These are phyloP conservation scores for Epizoanthus illoricatus DNA, from an alignment of 92 coral and sea anemone species.

Conservation along the genomic window DNA sequence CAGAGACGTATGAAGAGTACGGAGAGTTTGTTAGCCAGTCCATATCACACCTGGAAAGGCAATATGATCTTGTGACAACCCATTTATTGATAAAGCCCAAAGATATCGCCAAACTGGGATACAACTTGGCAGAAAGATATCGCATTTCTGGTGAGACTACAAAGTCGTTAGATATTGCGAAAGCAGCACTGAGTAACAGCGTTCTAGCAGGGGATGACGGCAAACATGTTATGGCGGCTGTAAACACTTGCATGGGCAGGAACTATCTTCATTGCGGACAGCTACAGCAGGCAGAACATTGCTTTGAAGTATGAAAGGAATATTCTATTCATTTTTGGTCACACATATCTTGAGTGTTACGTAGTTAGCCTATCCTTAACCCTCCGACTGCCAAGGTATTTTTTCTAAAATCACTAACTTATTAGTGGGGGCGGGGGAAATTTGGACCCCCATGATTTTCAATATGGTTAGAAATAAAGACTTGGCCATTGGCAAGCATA, in stretches of 20 bases:
- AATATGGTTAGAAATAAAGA: too few relatives aligned
- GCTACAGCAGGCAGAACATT: slow-evolving; percentile 8
- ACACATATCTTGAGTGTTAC: too few relatives aligned
- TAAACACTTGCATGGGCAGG: slow-evolving; percentile 8
- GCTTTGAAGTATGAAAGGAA: slow-evolving; percentile 2
- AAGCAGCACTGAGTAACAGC: neutral
- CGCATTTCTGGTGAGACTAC: neutral
- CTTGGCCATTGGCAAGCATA: too few relatives aligned
- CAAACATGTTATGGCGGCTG: neutral
- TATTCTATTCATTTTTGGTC: too few relatives aligned
- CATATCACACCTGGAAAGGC: neutral
- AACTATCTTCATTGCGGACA: slow-evolving; percentile 14
- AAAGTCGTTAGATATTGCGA: slow-evolving; percentile 4
- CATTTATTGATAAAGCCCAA: neutral
- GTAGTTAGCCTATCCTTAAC: too few relatives aligned
- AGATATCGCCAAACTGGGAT: neutral
- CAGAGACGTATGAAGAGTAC: slow-evolving; percentile 27
- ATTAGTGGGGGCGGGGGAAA: too few relatives aligned
- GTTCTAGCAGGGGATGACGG: neutral
- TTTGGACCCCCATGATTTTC: too few relatives aligned
- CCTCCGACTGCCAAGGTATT: too few relatives aligned
- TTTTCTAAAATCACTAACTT: too few relatives aligned
- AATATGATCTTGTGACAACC: slow-evolving; percentile 1
- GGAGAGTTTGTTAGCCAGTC: slow-evolving; percentile 27
- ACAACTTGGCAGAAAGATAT: slow-evolving; percentile 8